phyloP scores from a whole-genome alignment of 2,888 invertebrate genomes.

The Steinernema scapterisci region DNA sequence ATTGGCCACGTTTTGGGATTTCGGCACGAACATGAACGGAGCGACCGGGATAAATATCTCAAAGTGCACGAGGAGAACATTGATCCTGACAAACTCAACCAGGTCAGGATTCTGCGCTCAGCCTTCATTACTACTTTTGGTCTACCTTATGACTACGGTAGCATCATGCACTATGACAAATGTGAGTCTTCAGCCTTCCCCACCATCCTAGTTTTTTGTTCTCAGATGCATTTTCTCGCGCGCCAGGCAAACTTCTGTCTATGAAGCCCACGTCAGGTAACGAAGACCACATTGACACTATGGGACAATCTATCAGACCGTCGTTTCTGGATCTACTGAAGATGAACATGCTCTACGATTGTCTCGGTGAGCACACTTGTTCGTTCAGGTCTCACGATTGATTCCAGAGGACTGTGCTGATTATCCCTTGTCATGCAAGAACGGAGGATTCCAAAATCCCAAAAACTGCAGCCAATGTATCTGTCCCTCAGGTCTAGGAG shows the following conservation, averaged over 20 bases:
- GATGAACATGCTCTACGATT: neutral
- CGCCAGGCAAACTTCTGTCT: neutral
- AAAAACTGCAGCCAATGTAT: neutral
- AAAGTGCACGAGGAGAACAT: neutral
- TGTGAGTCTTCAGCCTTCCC: neutral
- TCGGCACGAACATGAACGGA: neutral
- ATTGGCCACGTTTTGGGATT: neutral
- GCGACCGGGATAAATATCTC: neutral
- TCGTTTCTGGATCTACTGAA: neutral
- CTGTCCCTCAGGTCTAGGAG: neutral
- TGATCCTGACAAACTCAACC: too few species aligned
- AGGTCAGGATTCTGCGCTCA: neutral
- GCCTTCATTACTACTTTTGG: neutral
- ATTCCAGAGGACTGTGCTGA: neutral
- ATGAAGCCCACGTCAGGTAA: neutral
- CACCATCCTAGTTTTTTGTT: too few species aligned
- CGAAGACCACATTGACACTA: neutral
- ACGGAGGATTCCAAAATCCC: neutral
- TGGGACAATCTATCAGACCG: neutral
- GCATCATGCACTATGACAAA: neutral
- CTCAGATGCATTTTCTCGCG: too few species aligned
- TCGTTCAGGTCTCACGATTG: neutral
- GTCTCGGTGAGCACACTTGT: neutral
- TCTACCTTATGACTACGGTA: conserved; percentile 1
- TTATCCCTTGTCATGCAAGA: too few species aligned